Conservation (phyloP, 1,140 invertebrate genomes). For the Stegodyphus mimosarum region DNA sequence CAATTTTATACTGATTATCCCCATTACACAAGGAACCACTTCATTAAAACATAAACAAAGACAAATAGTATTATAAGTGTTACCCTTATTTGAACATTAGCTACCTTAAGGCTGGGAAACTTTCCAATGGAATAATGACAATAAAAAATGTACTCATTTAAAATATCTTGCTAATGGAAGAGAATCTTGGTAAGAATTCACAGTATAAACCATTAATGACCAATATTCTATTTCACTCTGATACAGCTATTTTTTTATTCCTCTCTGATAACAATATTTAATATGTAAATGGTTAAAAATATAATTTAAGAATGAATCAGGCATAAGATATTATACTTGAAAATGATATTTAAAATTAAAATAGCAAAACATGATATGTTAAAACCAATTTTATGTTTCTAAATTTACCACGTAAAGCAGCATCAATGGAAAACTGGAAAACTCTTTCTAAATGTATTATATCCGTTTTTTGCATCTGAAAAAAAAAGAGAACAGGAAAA, state of each 20-base stretch:
- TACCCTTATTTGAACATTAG: too few species aligned
- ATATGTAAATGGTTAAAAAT: background rate
- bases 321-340: background rate
- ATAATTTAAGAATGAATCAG: background rate
- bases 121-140: too few species aligned
- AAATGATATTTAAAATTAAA: background rate
- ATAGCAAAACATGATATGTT: too few species aligned
- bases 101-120: too few species aligned
- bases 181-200: background rate
- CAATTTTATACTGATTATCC: too few species aligned
- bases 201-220: background rate
- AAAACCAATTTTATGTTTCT: too few species aligned
- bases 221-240: background rate
- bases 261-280: background rate
- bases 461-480: slow-evolving; percentile 8
- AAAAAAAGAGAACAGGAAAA: background rate
- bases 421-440: slow-evolving; percentile 50
- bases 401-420: slow-evolving; percentile 24
- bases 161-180: too few species aligned
- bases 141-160: too few species aligned
- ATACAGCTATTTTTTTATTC: background rate
- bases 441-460: slow-evolving; percentile 32
- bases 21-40: too few species aligned
- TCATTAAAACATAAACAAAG: too few species aligned
- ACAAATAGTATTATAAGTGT: too few species aligned